phyloP scores from a whole-genome alignment of 2,888 invertebrate species.

The Chalcis sispes region DNA sequence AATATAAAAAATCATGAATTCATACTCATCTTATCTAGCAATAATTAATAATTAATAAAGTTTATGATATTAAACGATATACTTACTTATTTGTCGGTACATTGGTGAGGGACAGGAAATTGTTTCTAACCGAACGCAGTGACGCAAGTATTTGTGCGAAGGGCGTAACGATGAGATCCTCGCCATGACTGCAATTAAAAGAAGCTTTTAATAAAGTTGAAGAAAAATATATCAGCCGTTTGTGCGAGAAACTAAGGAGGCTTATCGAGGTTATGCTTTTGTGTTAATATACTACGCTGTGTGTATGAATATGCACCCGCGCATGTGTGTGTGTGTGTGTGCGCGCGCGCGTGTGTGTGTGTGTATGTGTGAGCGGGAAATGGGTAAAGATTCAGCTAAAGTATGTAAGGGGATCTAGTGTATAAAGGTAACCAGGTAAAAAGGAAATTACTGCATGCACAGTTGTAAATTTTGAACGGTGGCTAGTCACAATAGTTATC shows the following conservation, averaged over 20 bases:
- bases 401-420: too few relatives aligned
- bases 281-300: conserved; percentile 23
- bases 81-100: conserved; percentile 92
- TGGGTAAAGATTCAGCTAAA: too few relatives aligned
- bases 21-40: too few relatives aligned
- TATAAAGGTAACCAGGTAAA: too few relatives aligned
- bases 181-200: conserved; percentile 89
- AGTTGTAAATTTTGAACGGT: conserved; percentile 31
- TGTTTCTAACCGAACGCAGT: conserved; percentile 97
- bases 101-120: conserved; percentile 98
- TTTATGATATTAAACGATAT: conserved; percentile 57
- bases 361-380: too few relatives aligned
- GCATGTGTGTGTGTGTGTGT: too few relatives aligned
- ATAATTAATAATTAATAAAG: not conserved
- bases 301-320: not conserved
- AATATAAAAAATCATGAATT: too few relatives aligned
- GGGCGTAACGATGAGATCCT: conserved; percentile 99
- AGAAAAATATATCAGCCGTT: not conserved
- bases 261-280: conserved; percentile 14
- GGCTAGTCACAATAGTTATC: conserved; percentile 10
- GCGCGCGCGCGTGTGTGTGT: too few relatives aligned
- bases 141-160: conserved; percentile 99
- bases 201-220: conserved; percentile 55
- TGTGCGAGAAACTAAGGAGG: conserved; percentile 1
- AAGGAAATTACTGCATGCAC: conserved; percentile 25